Percentiles rank a stretch among this genome's conserved stretches.
Evolutionary conservation across 2,888 invertebrate genomes (phyloP).

Genomic region (Eristalis arbustorum): DNA sequence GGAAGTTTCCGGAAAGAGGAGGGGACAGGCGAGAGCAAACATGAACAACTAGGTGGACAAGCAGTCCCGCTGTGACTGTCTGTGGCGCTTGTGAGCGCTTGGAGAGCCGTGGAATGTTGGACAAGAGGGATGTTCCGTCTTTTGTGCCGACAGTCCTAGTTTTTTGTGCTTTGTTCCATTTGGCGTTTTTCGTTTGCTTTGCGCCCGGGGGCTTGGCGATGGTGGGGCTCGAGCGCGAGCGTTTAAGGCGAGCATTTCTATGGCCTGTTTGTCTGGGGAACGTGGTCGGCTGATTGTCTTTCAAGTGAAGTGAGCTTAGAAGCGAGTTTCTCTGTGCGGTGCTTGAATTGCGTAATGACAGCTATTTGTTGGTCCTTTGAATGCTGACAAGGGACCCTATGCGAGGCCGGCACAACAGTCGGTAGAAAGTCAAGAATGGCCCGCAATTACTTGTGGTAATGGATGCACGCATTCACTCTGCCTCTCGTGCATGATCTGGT

Average conservation of each 20-base stretch:
- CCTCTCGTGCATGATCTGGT: neutral
- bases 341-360: conserved; percentile 5
- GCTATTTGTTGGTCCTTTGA: neutral
- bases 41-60: conserved; percentile 37
- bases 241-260: conserved; percentile 40
- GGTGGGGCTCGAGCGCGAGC: neutral
- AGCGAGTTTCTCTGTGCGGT: neutral
- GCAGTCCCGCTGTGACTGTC: neutral
- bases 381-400: too few relatives aligned
- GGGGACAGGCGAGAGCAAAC: conserved; percentile 32
- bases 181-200: conserved; percentile 30
- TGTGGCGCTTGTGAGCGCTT: neutral
- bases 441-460: neutral
- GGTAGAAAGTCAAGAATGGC: neutral
- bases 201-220: neutral
- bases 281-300: conserved; percentile 33
- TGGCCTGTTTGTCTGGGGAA: conserved; percentile 40
- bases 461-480: neutral
- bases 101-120: conserved; percentile 24
- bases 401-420: neutral
- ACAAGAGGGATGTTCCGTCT: conserved; percentile 57
- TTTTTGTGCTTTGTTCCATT: conserved; percentile 3
- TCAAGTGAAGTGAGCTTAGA: too few relatives aligned
- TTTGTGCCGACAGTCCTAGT: conserved; percentile 36
- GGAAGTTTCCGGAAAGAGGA: neutral